A percentile compares a stretch with the other conserved stretches of the same genome.
phyloP scores from a whole-genome alignment of 2,888 invertebrate genomes.

The Trisateles emortualis region DNA sequence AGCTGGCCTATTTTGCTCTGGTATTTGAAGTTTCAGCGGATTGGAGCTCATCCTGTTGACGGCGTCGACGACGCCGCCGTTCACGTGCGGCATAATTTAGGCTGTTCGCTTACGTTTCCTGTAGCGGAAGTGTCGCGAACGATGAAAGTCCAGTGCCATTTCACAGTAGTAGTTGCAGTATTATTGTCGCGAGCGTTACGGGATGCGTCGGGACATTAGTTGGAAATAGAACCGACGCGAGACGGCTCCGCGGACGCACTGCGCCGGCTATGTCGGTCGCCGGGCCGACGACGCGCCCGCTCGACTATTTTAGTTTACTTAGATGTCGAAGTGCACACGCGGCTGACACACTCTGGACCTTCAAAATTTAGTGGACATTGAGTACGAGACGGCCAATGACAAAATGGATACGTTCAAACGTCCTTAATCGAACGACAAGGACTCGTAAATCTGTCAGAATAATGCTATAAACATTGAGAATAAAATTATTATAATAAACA shows the following conservation, averaged over 20 bases:
- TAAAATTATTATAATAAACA: constrained; percentile 10
- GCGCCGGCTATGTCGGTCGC: constrained; percentile 85
- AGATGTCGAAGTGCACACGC: constrained; percentile 84
- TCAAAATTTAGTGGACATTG: constrained; percentile 60
- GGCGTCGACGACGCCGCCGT: constrained; percentile 49
- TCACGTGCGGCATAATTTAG: constrained; percentile 74
- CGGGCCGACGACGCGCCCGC: constrained; percentile 75
- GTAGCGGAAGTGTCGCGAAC: constrained; percentile 77
- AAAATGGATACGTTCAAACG: constrained; percentile 44
- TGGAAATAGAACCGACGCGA: constrained; percentile 85
- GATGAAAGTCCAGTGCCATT: constrained; percentile 83
- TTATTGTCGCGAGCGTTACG: constrained; percentile 74
- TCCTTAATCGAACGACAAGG: constrained; percentile 21
- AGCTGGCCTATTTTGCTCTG: constrained; percentile 61
- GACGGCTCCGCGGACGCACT: constrained; percentile 82
- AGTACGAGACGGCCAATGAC: constrained; percentile 51
- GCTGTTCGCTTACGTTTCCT: constrained; percentile 75
- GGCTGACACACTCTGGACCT: constrained; percentile 76
- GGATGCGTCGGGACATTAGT: constrained; percentile 78
- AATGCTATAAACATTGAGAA: constrained; percentile 4
- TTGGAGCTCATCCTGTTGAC: constrained; percentile 53
- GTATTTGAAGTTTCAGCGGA: constrained; percentile 73
- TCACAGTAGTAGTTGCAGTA: constrained; percentile 75
- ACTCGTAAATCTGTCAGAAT: constrained; percentile 21
- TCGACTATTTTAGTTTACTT: constrained; percentile 85